Evolutionary conservation across 2,797 vertebrate species (phyloP).

Genomic region (Huso huso): DNA sequence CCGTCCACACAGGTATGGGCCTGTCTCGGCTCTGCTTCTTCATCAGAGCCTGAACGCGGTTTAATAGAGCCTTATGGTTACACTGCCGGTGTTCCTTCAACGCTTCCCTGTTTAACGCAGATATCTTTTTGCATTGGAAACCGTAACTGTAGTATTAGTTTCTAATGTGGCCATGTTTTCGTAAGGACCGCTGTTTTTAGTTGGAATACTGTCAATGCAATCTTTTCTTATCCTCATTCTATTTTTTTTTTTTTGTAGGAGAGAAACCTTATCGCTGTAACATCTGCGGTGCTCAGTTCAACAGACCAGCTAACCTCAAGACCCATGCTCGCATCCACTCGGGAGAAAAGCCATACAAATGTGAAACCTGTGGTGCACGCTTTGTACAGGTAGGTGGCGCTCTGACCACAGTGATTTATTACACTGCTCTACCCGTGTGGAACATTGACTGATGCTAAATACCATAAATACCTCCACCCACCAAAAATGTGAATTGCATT

Average conservation of each 20-base stretch:
- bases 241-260: slow-evolving; percentile 52
- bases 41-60: neutral
- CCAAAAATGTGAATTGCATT: too few relatives aligned
- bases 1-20: slow-evolving; percentile 77
- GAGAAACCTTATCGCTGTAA: slow-evolving; percentile 98
- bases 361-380: slow-evolving; percentile 92
- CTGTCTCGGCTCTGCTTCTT: neutral
- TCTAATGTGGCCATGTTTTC: too few relatives aligned
- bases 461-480: too few relatives aligned
- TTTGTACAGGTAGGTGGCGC: slow-evolving; percentile 82
- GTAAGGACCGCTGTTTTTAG: neutral
- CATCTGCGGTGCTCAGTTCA: slow-evolving; percentile 97
- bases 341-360: slow-evolving; percentile 98
- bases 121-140: too few relatives aligned
- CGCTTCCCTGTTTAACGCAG: neutral
- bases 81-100: neutral
- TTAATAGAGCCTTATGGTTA: neutral
- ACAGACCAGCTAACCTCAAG: slow-evolving; percentile 97
- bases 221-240: neutral
- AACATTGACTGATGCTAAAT: too few relatives aligned
- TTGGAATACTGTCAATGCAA: too few relatives aligned
- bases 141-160: too few relatives aligned
- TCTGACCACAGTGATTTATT: neutral
- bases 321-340: slow-evolving; percentile 98
- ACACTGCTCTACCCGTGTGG: too few relatives aligned